phyloP scores from a whole-genome alignment of 1,140 invertebrate species.

The Nomia melanderi region DNA sequence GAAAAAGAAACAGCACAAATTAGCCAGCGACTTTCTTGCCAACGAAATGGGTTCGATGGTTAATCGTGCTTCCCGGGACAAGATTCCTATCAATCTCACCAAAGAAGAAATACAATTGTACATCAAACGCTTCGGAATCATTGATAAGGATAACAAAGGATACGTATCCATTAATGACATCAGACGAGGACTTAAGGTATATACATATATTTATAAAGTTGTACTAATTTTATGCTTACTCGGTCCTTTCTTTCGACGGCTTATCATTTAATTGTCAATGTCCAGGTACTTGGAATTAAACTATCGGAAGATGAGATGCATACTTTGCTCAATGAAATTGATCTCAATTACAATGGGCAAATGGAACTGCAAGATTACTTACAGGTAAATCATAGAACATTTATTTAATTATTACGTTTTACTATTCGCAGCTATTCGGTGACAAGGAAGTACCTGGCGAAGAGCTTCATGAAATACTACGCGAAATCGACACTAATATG shows the following conservation, averaged over 20 bases:
- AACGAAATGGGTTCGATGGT: conserved; percentile 98
- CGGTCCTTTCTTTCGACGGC: conserved; percentile 23
- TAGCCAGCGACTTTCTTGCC: conserved; percentile 91
- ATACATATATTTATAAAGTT: conserved; percentile 1
- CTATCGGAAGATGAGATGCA: conserved; percentile 85
- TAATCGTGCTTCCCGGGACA: conserved; percentile 92
- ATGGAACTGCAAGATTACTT: conserved; percentile 88
- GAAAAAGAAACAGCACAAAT: conserved; percentile 89
- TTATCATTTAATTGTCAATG: conserved; percentile 67
- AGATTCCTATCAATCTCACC: conserved; percentile 95
- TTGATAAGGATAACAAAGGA: conserved; percentile 98
- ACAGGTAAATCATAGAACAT: conserved; percentile 82
- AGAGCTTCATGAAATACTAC: conserved; percentile 97
- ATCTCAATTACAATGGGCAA: conserved; percentile 86
- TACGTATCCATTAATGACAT: conserved; percentile 99
- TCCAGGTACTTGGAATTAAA: conserved; percentile 84
- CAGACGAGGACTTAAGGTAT: conserved; percentile 94
- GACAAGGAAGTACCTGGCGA: conserved; percentile 95
- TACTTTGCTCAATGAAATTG: conserved; percentile 85
- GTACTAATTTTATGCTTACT: conserved; percentile 25
- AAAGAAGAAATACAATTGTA: conserved; percentile 97
- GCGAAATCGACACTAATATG: conserved; percentile 99
- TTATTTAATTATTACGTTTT: conserved; percentile 73
- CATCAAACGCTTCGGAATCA: conserved; percentile 96
- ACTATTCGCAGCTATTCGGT: conserved; percentile 89